Percentiles rank a stretch among this genome's conserved stretches.
Evolutionary conservation across 1,140 invertebrate genomes (phyloP).

Genomic region (Copidosoma floridanum): DNA sequence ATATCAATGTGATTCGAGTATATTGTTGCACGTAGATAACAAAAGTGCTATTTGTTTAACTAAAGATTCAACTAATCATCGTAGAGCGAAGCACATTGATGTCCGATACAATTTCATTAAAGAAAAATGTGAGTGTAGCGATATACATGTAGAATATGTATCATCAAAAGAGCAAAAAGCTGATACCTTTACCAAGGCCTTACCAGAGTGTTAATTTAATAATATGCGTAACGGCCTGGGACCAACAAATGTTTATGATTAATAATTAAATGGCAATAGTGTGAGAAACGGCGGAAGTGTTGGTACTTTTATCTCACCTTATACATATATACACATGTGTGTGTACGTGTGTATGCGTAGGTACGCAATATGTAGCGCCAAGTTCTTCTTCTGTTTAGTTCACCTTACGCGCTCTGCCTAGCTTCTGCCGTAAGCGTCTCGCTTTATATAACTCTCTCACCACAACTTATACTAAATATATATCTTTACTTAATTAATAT

Average conservation of each 20-base stretch:
- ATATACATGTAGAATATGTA: background rate
- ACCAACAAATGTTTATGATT: background rate
- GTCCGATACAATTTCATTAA: background rate
- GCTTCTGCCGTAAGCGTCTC: too few species aligned
- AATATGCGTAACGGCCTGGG: background rate
- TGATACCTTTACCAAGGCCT: background rate
- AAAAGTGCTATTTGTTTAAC: background rate
- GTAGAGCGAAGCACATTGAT: background rate
- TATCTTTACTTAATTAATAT: too few species aligned
- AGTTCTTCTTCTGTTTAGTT: too few species aligned
- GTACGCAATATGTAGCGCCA: too few species aligned
- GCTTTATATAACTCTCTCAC: too few species aligned
- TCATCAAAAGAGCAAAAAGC: background rate
- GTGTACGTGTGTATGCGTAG: too few species aligned
- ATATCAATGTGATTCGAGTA: background rate
- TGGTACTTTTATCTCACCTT: too few species aligned
- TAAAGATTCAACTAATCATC: background rate
- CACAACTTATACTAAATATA: too few species aligned
- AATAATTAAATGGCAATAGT: too few species aligned
- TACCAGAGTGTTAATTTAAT: background rate
- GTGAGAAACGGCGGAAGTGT: constrained; percentile 2
- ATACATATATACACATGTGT: too few species aligned
- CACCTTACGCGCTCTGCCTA: too few species aligned
- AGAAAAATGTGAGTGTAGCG: background rate
- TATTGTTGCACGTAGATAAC: background rate